A percentile compares a stretch with the other conserved stretches of the same genome.
These are phyloP conservation scores for Tenebrio molitor DNA, from an alignment of 1,140 invertebrate genomes.

Conservation along the genomic window DNA sequence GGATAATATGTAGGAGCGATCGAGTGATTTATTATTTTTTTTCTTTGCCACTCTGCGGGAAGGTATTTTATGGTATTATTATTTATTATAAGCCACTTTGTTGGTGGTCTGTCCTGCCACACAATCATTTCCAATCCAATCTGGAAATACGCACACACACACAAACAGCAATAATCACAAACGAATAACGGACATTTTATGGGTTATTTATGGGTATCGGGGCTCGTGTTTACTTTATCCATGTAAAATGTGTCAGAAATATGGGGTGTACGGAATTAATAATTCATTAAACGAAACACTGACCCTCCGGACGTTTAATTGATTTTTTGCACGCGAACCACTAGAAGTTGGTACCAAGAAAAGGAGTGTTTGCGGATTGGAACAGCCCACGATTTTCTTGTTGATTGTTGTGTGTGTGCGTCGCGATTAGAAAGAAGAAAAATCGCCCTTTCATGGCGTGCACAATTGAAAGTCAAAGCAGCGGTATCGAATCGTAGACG, in stretches of 20 bases:
- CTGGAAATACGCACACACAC: constrained; percentile 1
- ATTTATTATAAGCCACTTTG: constrained; percentile 24
- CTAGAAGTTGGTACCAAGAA: constrained; percentile 8
- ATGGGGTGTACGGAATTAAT: constrained; percentile 22
- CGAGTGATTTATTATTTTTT: constrained; percentile 30
- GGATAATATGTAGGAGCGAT: too few species aligned
- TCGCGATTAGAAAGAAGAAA: too few species aligned
- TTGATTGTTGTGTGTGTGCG: background rate
- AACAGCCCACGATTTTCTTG: constrained; percentile 12
- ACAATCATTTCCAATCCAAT: constrained; percentile 10
- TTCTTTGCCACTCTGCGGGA: background rate
- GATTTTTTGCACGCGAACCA: constrained; percentile 27
- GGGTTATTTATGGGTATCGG: constrained; percentile 2
- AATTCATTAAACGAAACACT: constrained; percentile 22
- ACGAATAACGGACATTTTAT: constrained; percentile 14
- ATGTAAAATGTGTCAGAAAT: constrained; percentile 14
- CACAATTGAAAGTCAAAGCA: too few species aligned
- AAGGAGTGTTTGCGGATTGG: constrained; percentile 7
- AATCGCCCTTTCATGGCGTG: too few species aligned
- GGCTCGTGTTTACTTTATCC: constrained; percentile 23
- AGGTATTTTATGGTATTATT: constrained; percentile 6
- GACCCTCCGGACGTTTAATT: constrained; percentile 32
- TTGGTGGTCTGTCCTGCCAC: constrained; percentile 21
- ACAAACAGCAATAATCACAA: background rate
- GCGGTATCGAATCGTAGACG: too few species aligned